A percentile compares a stretch with the other conserved stretches of the same genome.
Conservation (phyloP, 2,888 invertebrate genomes). For the Diaprepes abbreviatus region DNA sequence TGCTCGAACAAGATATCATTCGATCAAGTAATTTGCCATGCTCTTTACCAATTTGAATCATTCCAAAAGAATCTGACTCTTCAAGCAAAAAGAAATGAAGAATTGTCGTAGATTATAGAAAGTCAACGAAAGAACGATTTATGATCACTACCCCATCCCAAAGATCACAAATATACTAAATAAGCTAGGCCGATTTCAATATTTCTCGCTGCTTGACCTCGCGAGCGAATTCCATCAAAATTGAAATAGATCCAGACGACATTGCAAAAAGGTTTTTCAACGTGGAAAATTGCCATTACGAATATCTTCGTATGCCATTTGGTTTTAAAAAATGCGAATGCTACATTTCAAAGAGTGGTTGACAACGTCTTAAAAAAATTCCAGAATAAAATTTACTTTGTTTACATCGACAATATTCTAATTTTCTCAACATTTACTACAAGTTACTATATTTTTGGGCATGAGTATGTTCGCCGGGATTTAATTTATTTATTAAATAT, state of each 20-base stretch:
- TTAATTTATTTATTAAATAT: no score
- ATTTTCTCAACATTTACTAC: no score
- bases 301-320: constrained; percentile 56
- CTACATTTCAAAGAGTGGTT: constrained; percentile 56
- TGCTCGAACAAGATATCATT: constrained; percentile 46
- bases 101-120: no score
- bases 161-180: constrained; percentile 55
- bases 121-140: no score
- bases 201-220: constrained; percentile 54
- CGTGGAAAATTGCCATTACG: constrained; percentile 52
- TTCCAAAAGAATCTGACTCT: constrained; percentile 46
- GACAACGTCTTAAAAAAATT: no score
- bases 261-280: constrained; percentile 56
- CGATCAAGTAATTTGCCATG: constrained; percentile 39
- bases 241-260: constrained; percentile 51
- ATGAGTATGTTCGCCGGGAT: no score
- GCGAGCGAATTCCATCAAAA: constrained; percentile 58
- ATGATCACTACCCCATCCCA: constrained; percentile 43
- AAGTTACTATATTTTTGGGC: no score
- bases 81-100: constrained; percentile 49
- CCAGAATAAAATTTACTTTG: constrained; percentile 47
- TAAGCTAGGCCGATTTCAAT: constrained; percentile 53
- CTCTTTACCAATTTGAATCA: constrained; percentile 42
- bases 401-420: no score
- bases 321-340: constrained; percentile 55